Base-by-base conservation (phyloP, 2,113 vertebrate species). In the Oryzias celebensis region DNA sequence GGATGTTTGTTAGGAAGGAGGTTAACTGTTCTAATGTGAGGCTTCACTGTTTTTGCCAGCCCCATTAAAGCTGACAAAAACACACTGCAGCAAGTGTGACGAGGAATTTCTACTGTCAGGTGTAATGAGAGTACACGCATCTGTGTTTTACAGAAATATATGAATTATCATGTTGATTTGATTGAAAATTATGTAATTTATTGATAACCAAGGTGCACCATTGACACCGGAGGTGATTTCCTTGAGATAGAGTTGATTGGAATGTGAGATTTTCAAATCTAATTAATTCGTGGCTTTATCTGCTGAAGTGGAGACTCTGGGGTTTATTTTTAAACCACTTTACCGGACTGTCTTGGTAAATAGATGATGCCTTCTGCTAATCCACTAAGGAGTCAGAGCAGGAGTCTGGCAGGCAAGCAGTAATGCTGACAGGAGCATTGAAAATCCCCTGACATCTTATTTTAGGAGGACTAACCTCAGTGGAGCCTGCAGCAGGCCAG, bases 381-480 rank as follows among this genome's bases (percentile, higher is more conserved):
- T 87, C 75, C 81, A 68, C 78, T 43, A 26, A 82, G 71, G 75
- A 75, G 48, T 62, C 31, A 1, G 5, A 57, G 52, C 51, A 16
- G 68, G 60, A 79, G 88, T 80, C 66, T 62, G 60, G 59, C 46
- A 6, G 70, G 65, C 52, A 58, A 69, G 71, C 50, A 75, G 75
- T 59, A 86, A 84, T 78, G 85, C 65, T 86, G 78, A 75, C 82
- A 79, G 75, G 85, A 75, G 43, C 60, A 28, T 53, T 63, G 66
- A 64, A 68, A 84, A 63, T 87, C 82, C 76, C 61, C 49, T 86
- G 76, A 89, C 72, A 63, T 79, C 85, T 88, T 88, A 89, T 91
- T 91, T 90, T 88, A 87, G 79, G 65, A 50, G 17, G 58, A 82
- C 69, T 67, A 80, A 85, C 76, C 71, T 66, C 78, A 59, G 56